Evolutionary conservation across 2,113 vertebrate genomes (phyloP).

Genomic region (Arizona elegans): DNA sequence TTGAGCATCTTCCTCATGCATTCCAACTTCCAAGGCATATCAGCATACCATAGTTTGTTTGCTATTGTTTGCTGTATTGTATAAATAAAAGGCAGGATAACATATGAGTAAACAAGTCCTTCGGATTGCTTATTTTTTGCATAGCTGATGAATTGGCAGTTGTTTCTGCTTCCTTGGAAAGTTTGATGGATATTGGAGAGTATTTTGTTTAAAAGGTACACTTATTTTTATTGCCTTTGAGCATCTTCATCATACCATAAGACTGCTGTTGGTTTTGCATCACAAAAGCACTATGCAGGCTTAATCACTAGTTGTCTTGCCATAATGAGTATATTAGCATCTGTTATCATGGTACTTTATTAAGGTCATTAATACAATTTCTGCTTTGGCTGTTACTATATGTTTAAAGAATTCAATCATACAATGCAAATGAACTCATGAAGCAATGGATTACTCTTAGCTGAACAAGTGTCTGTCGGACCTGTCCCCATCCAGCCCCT

Average conservation of each 20-base stretch:
- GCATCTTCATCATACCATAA: slow-evolving; percentile 41
- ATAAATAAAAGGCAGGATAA: slow-evolving; percentile 2
- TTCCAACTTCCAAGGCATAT: background rate
- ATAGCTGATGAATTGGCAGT: slow-evolving; percentile 42
- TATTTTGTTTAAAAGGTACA: slow-evolving; percentile 48
- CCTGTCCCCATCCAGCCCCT: background rate
- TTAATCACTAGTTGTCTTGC: slow-evolving; percentile 50
- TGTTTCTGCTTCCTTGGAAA: slow-evolving; percentile 51
- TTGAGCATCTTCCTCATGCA: background rate
- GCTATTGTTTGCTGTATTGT: slow-evolving; percentile 4
- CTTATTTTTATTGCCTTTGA: slow-evolving; percentile 49
- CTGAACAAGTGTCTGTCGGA: background rate
- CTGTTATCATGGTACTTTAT: slow-evolving; percentile 51
- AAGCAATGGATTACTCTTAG: background rate
- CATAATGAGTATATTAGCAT: slow-evolving; percentile 53
- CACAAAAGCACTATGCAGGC: slow-evolving; percentile 42
- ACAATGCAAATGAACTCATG: background rate
- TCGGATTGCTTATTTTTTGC: slow-evolving; percentile 45
- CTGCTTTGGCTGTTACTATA: slow-evolving; percentile 11
- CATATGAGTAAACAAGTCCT: slow-evolving; percentile 18
- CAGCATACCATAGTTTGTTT: background rate
- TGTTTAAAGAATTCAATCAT: background rate
- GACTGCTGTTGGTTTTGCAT: slow-evolving; percentile 52
- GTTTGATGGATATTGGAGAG: slow-evolving; percentile 49
- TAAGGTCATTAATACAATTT: slow-evolving; percentile 45